These are phyloP conservation scores for Lordiphosa stackelbergi DNA, from an alignment of 1,140 invertebrate genomes.

Conservation along the genomic window DNA sequence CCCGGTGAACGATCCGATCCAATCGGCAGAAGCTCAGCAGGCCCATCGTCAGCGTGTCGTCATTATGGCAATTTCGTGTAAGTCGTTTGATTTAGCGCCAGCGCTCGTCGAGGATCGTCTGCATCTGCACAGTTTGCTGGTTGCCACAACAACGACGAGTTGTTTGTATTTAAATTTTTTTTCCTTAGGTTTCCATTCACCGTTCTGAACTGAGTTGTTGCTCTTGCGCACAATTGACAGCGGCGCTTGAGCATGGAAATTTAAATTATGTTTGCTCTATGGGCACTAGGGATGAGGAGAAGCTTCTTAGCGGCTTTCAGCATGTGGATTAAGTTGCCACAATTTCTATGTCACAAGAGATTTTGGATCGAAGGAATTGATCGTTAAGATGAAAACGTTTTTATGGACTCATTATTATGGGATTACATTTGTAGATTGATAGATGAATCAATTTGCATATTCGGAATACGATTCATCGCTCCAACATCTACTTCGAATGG, in stretches of 20 bases:
- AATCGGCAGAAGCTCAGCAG: too few relatives aligned
- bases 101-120: constrained; percentile 6
- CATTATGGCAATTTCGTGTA: constrained; percentile 71
- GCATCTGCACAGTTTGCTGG: constrained; percentile 1
- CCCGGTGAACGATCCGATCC: constrained; percentile 8
- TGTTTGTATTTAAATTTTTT: constrained; percentile 60
- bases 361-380: too few relatives aligned
- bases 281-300: constrained; percentile 23
- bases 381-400: too few relatives aligned
- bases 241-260: constrained; percentile 49
- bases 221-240: constrained; percentile 53
- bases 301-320: constrained; percentile 2
- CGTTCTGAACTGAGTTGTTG: constrained; percentile 55
- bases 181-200: constrained; percentile 3
- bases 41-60: constrained; percentile 29
- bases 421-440: too few relatives aligned
- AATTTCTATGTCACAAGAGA: too few relatives aligned
- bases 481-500: too few relatives aligned
- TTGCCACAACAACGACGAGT: constrained; percentile 4
- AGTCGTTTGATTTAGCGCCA: constrained; percentile 69
- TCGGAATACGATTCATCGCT: too few relatives aligned
- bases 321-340: too few relatives aligned
- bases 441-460: too few relatives aligned
- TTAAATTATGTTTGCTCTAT: constrained; percentile 51
- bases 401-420: too few relatives aligned